Percentiles rank a stretch among this genome's conserved stretches.
These are phyloP conservation scores for Eugnorisma glareosa DNA, from an alignment of 2,888 invertebrate species.

Conservation along the genomic window DNA sequence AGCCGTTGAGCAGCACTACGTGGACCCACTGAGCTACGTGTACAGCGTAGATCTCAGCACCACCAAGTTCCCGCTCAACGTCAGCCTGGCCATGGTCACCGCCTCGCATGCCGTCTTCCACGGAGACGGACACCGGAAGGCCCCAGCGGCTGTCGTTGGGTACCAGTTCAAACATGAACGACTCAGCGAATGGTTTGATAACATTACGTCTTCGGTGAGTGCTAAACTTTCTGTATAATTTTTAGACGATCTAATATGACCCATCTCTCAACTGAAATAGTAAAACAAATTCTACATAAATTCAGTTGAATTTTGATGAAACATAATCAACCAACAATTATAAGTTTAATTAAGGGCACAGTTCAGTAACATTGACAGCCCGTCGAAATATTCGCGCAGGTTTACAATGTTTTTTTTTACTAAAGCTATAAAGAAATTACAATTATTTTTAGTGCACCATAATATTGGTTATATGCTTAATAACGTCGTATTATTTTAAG, in stretches of 20 bases:
- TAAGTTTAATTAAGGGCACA: not conserved
- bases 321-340: not conserved
- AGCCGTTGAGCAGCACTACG: slow-evolving; percentile 96
- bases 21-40: slow-evolving; percentile 94
- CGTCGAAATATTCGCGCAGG: too few relatives aligned
- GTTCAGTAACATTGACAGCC: too few relatives aligned
- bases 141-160: slow-evolving; percentile 93
- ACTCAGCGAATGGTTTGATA: slow-evolving; percentile 94
- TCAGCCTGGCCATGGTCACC: slow-evolving; percentile 94
- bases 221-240: not conserved
- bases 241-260: not conserved
- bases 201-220: slow-evolving; percentile 94
- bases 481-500: too few relatives aligned
- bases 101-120: slow-evolving; percentile 96
- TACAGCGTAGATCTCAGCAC: slow-evolving; percentile 90
- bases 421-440: too few relatives aligned
- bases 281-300: not conserved
- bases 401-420: too few relatives aligned
- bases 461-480: too few relatives aligned
- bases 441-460: too few relatives aligned
- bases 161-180: slow-evolving; percentile 95
- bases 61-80: slow-evolving; percentile 87
- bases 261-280: not conserved
- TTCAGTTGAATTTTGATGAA: not conserved
- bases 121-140: slow-evolving; percentile 90